Evolutionary conservation across 2,888 invertebrate species (phyloP).

Genomic region (Deilephila porcellus): DNA sequence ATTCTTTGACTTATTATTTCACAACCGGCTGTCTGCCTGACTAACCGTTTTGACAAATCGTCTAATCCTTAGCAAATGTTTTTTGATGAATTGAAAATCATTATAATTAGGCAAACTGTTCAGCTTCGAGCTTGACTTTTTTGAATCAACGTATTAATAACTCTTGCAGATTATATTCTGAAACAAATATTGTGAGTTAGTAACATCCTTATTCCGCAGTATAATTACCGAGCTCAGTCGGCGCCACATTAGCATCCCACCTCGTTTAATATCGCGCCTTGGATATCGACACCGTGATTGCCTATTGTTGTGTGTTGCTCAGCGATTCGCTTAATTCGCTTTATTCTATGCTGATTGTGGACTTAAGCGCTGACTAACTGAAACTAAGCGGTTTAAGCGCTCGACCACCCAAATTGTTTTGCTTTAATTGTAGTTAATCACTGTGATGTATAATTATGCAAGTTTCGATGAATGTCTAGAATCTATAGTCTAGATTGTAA

Average conservation of each 20-base stretch:
- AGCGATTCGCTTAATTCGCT: conserved; percentile 45
- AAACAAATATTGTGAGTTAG: too few relatives aligned
- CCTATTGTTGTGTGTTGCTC: conserved; percentile 71
- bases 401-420: not conserved
- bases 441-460: not conserved
- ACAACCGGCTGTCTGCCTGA: too few relatives aligned
- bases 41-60: too few relatives aligned
- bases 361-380: conserved; percentile 2
- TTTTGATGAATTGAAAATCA: too few relatives aligned
- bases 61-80: too few relatives aligned
- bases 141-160: too few relatives aligned
- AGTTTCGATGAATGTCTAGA: not conserved
- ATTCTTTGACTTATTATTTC: too few relatives aligned
- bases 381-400: conserved; percentile 18
- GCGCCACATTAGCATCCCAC: conserved; percentile 34
- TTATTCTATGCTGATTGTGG: conserved; percentile 7
- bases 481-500: not conserved
- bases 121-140: too few relatives aligned
- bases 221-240: conserved; percentile 34
- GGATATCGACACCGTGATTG: conserved; percentile 66
- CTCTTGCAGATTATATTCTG: too few relatives aligned
- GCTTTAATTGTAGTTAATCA: not conserved
- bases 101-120: too few relatives aligned
- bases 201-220: conserved; percentile 9
- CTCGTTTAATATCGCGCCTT: conserved; percentile 34